Evolutionary conservation across 2,888 invertebrate species (phyloP), one percentile per base, ranked within the genome.

Genomic region (Drosophila pseudotalamancana): DNA sequence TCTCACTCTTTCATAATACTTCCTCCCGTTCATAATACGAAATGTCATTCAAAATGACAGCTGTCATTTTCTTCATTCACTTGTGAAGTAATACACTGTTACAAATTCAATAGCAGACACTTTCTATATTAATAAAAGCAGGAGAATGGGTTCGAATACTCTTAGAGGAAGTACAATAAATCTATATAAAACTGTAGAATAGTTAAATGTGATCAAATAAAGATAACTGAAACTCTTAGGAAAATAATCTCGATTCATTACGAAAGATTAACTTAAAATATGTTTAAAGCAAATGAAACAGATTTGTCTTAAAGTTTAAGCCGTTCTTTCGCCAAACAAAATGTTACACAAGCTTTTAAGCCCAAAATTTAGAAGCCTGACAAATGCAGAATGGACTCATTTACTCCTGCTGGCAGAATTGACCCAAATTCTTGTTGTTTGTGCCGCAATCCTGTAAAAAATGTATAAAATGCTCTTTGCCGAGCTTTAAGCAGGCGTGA

Each of bases 21-120:
- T 16, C 1, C 54, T 42, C 29, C 6, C 23, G 32, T 31, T 51
- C 25, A 48, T 57, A 64, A 60, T 60, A 64, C 37, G 42, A 69
- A 65, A 68, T 79, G 64, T 79, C 72, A 77, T 16, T 46, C 65
- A 23, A 46, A 67, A 39, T 63, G 81, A 74, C 86, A 81, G 59
- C 79, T 77, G 81, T 73, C 77, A 81, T 42, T 60, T 53, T 37
- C 55, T 55, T 54, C 54, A 31, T 35, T 53, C 53, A 61, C 54
- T 59, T 8, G 19, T 34, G 25, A 27, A 16, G 21, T 27, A 18
- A 51, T 53, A 49, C 49, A 19, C 45, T 56, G 48, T 42, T 48
- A 60, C 55, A 49, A 37, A 51, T 62, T 39, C 32, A 39, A 54
- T 51, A 43, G 18, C 27, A 60, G 72, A 11, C 51, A 39, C 42